Base-by-base conservation (phyloP, 2,797 vertebrate genomes). In the Toxotes lorentzi region DNA sequence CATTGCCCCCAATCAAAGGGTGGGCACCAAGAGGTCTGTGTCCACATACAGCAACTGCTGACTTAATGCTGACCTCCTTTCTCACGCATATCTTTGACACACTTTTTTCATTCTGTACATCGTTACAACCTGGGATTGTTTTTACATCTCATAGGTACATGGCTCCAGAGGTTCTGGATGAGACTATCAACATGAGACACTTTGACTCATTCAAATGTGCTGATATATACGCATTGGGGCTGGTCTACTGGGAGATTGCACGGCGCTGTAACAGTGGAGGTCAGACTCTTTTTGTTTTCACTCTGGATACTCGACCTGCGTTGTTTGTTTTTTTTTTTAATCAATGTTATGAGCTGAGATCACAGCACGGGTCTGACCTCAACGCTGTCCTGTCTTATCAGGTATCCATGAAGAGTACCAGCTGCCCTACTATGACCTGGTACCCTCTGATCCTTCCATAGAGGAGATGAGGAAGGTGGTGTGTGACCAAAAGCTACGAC, bases 181-280 rank as follows among this genome's bases (percentile, higher is more conserved):
- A 99, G 89, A 98, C 95, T 27, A 98, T 99, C 89, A 99, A 99
- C 91, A 99, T 96, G 96, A 97, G 96, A 81, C 97, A 99, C 93
- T 99, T 99, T 64, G 97, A 99, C 84, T 98, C 97, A 0, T 99
- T 99, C 86, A 99, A 99, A 82, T 98, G 97, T 88, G 98, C 97
- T 0, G 98, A 99, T 70, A 99, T 99, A 90, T 99, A 99, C 0
- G 97, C 97, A 53, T 81, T 99, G 57, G 98, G 98, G 16, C 95
- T 99, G 56, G 97, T 99, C 34, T 98, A 98, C 81, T 99, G 98
- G 98, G 98, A 99, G 95, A 97, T 98, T 1, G 96, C 97, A 1
- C 96, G 97, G 6, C 96, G 98, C 78, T 98, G 97, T 93, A 97
- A 96, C 3, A 95, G 96, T 48, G 98, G 97, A 96, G 97, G 97